Conservation (phyloP, 1,140 invertebrate species). For the Hermatobates lingyangjiaoensis region DNA sequence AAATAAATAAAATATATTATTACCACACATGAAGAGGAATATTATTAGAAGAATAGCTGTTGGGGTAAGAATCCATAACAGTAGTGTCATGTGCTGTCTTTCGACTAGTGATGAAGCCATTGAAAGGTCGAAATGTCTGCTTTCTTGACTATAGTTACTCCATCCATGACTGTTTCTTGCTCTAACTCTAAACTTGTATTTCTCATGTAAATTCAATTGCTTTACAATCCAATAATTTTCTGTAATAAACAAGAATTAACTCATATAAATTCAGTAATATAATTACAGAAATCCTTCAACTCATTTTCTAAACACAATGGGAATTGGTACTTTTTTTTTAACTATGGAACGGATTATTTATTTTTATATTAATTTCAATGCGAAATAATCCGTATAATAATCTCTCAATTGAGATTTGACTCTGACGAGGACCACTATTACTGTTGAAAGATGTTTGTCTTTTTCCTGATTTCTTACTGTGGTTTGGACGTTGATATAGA, state of each 20-base stretch:
- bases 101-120: slow-evolving; percentile 35
- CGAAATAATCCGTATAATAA: too few species aligned
- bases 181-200: slow-evolving; percentile 53
- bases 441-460: too few species aligned
- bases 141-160: slow-evolving; percentile 44
- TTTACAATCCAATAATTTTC: slow-evolving; percentile 61
- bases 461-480: too few species aligned
- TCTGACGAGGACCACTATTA: too few species aligned
- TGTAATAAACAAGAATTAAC: too few species aligned
- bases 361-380: too few species aligned
- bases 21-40: slow-evolving; percentile 28
- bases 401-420: too few species aligned
- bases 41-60: slow-evolving; percentile 24
- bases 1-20: slow-evolving; percentile 17
- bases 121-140: slow-evolving; percentile 29
- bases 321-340: too few species aligned
- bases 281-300: too few species aligned
- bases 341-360: too few species aligned
- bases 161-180: slow-evolving; percentile 61
- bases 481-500: background rate
- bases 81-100: slow-evolving; percentile 32
- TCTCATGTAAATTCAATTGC: slow-evolving; percentile 34
- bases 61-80: slow-evolving; percentile 34
- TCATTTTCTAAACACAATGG: too few species aligned
- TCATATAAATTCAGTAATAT: too few species aligned